A percentile compares a stretch with the other conserved stretches of the same genome.
Conservation (phyloP, 2,113 vertebrate species). For the Alligator sinensis region DNA sequence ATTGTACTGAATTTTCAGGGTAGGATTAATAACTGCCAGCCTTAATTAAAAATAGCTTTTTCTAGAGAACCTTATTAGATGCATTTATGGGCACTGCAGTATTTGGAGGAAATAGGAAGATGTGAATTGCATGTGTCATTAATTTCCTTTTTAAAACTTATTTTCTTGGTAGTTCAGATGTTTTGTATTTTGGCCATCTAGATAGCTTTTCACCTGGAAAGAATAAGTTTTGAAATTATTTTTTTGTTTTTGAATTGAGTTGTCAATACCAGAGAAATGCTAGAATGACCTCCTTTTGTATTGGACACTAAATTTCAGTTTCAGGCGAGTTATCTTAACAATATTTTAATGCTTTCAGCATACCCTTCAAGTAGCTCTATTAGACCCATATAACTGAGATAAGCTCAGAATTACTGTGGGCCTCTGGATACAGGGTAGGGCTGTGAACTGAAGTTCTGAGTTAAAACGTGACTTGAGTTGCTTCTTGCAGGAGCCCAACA, state of each 20-base stretch:
- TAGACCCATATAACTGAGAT: background rate
- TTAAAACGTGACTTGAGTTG: rapidly evolving
- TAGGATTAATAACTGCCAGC: background rate
- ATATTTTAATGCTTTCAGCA: background rate
- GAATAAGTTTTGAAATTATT: background rate
- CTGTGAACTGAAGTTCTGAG: background rate
- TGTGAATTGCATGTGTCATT: background rate
- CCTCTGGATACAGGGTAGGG: background rate
- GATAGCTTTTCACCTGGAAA: background rate
- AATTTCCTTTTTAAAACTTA: background rate
- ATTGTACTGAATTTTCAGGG: background rate
- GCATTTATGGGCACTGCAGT: background rate
- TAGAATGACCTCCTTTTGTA: background rate
- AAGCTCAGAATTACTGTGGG: background rate
- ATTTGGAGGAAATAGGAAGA: background rate
- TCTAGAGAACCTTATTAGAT: background rate
- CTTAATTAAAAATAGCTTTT: background rate
- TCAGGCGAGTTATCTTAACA: background rate
- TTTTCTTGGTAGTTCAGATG: background rate
- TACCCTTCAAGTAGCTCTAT: rapidly evolving
- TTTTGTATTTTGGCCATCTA: background rate
- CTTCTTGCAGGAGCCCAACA: background rate
- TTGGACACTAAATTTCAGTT: background rate
- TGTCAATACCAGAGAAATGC: too few relatives aligned
- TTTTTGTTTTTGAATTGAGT: background rate